Evolutionary conservation across 2,797 vertebrate genomes (phyloP).

Genomic region (Remorina albescens): DNA sequence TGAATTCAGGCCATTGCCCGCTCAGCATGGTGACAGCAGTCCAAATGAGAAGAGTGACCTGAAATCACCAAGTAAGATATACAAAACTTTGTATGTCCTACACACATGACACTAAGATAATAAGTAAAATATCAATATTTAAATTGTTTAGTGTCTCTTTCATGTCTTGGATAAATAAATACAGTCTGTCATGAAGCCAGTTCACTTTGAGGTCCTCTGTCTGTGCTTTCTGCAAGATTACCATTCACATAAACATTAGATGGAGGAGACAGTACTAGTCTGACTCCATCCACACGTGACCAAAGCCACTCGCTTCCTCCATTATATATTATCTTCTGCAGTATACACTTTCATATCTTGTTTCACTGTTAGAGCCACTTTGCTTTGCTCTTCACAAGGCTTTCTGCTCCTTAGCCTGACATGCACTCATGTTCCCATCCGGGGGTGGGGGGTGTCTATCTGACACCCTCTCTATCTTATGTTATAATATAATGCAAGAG

Average conservation of each 20-base stretch:
- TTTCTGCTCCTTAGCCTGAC: constrained; percentile 47
- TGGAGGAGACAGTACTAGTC: not conserved
- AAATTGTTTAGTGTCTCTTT: not conserved
- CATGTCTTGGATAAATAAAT: not conserved
- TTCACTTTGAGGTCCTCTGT: not conserved
- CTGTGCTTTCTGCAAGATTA: constrained; percentile 21
- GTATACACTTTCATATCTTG: constrained; percentile 30
- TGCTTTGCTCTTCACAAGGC: constrained; percentile 29
- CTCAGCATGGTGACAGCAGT: constrained; percentile 66
- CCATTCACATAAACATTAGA: constrained; percentile 17
- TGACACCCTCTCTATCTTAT: not conserved
- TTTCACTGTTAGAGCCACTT: constrained; percentile 49
- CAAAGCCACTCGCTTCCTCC: constrained; percentile 12
- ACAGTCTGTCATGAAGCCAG: constrained; percentile 5
- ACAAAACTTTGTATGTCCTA: constrained; percentile 2
- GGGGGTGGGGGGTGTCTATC: constrained; percentile 3
- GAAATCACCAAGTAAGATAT: constrained; percentile 34
- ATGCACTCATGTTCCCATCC: constrained; percentile 20
- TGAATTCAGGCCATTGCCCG: constrained; percentile 52
- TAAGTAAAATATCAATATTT: constrained; percentile 13
- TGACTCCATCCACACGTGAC: constrained; percentile 15
- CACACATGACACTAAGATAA: not conserved
- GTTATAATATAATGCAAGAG: not conserved
- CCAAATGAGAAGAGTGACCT: too few relatives aligned
- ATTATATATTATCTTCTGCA: constrained; percentile 28